These are phyloP conservation scores for Leptonema lineaticorne DNA, from an alignment of 1,140 invertebrate genomes.

Conservation along the genomic window DNA sequence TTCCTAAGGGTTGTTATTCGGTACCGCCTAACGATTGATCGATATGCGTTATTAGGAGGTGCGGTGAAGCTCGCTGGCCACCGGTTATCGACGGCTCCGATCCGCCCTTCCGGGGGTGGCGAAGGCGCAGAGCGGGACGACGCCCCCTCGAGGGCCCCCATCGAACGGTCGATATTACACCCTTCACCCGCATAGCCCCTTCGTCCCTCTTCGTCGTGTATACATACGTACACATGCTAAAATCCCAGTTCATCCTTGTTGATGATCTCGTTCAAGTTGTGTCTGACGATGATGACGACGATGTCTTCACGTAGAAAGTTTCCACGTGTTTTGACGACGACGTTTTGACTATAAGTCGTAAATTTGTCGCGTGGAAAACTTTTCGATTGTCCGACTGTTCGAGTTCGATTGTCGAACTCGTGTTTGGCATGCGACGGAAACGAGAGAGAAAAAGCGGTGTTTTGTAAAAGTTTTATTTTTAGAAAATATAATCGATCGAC, in stretches of 20 bases:
- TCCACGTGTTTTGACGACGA: neutral
- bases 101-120: slow-evolving; percentile 11
- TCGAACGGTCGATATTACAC: neutral
- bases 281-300: no score
- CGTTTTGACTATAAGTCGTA: slow-evolving; percentile 1
- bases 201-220: neutral
- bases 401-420: no score
- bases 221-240: neutral
- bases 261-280: no score
- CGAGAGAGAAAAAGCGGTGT: no score
- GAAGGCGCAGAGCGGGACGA: no score
- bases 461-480: no score
- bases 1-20: no score
- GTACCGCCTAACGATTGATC: slow-evolving; percentile 11
- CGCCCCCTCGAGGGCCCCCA: no score
- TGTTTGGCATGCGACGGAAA: no score
- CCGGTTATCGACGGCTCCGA: slow-evolving; percentile 13
- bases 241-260: no score
- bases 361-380: slow-evolving; percentile 5
- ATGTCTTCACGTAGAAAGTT: neutral
- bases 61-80: slow-evolving; percentile 7
- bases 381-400: neutral
- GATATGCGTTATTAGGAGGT: slow-evolving; percentile 8
- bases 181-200: neutral
- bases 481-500: no score